Evolutionary conservation across 1,140 invertebrate species (phyloP).

Genomic region (Temnothorax nylanderi): DNA sequence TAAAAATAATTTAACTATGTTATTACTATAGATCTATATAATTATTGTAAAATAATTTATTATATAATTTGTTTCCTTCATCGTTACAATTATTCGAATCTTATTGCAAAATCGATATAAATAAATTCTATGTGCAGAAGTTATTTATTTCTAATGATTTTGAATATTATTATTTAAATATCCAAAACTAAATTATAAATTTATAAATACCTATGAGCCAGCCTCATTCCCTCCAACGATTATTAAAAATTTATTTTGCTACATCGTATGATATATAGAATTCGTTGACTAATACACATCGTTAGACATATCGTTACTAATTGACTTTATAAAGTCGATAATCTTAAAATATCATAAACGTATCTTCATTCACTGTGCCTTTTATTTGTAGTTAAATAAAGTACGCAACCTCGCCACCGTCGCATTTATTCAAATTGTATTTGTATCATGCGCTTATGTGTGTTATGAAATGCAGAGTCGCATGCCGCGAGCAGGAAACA

Average conservation of each 20-base stretch:
- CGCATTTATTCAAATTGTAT: conserved; percentile 15
- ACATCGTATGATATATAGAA: not conserved
- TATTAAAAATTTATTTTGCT: not conserved
- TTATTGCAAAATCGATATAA: not conserved
- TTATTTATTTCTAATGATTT: not conserved
- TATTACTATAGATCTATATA: not conserved
- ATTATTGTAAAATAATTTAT: not conserved
- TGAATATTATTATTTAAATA: conserved; percentile 11
- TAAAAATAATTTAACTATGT: not conserved
- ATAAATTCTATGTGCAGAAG: not conserved
- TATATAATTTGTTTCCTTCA: not conserved
- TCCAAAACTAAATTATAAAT: not conserved
- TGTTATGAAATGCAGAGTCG: conserved; percentile 39
- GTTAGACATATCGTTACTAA: not conserved
- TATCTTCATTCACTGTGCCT: not conserved
- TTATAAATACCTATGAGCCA: not conserved
- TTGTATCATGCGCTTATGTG: conserved; percentile 25
- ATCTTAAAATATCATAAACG: not conserved
- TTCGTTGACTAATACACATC: not conserved
- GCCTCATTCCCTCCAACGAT: not conserved
- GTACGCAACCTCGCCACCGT: not conserved
- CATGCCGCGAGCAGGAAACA: conserved; percentile 33
- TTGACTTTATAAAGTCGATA: not conserved
- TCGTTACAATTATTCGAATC: not conserved
- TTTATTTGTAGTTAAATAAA: conserved; percentile 17